Evolutionary conservation across 2,797 vertebrate species (phyloP).

Genomic region (Channa striata): DNA sequence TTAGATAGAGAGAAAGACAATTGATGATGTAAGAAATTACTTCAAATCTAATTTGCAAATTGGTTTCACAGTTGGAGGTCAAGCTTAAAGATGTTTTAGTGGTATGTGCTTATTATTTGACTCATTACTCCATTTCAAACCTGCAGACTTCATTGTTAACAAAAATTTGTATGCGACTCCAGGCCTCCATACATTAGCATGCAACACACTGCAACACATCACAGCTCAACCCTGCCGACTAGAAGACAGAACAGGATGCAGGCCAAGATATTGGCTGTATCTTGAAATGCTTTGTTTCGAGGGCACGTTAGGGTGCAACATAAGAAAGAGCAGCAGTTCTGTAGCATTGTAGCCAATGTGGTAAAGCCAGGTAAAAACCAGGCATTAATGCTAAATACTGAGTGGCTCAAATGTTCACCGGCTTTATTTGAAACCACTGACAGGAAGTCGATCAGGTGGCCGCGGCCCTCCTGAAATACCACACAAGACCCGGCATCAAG

Average conservation of each 20-base stretch:
- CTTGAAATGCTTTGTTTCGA: no score
- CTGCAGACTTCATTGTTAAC: no score
- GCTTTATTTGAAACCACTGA: conserved; percentile 17
- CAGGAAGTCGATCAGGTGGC: conserved; percentile 3
- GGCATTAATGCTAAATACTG: neutral
- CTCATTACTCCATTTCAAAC: no score
- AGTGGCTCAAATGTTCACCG: no score
- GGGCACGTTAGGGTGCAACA: no score
- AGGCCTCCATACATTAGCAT: no score
- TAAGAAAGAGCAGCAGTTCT: no score
- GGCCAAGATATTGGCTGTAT: neutral
- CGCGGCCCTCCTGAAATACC: neutral
- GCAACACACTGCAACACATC: no score
- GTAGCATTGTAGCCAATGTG: neutral
- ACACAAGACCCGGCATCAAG: neutral
- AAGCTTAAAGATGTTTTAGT: neutral
- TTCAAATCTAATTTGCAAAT: neutral
- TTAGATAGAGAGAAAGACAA: conserved; percentile 60
- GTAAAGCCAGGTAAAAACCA: neutral
- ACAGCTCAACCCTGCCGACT: neutral
- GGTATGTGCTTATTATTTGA: no score
- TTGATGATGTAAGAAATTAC: neutral
- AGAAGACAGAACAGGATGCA: neutral
- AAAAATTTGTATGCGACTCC: no score
- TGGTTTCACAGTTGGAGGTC: neutral